Evolutionary conservation across 1,140 invertebrate species (phyloP), one percentile per base, ranked within the genome.

Genomic region (Trypoxylus dichotomus): DNA sequence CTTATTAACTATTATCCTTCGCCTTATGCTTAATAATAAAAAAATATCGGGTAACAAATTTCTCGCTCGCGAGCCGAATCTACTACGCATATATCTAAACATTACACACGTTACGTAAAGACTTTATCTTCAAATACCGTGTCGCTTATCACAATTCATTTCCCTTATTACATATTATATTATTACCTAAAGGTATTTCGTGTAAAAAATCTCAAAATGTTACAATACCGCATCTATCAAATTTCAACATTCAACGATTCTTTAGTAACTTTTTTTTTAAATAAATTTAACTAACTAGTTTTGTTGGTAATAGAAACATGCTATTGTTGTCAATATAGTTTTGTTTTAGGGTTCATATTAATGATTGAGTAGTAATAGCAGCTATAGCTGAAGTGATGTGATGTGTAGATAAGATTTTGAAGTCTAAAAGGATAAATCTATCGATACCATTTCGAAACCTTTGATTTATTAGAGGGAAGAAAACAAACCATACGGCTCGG

Each of bases 121-220:
- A 80, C 43, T 74, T 79, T 76, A 68, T 68, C 60, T 68, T 77
- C 76, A 78, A 81, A 81, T 83, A 83, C 79, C 80, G 77, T 78
- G 77, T 81, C 79, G 77, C 79, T 80, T 82, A 83, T 83, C 82
- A 83, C 82, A 83, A 76, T 79, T 83, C 80, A 74, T 77, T 78
- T 32, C 27, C 32, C 27, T 75, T 75, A 75, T 58, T 68, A 68
- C 72, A 37, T 77, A 29, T 76, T 58, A 58, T 60, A 58, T 47
- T 47, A 24, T 76, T 58, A 60, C 47, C 58, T 60, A 60, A 76
- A 25, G 37, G 11, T 68, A 63, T 68, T n/a, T 41, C 58, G 42
- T 42, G 32, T 60, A 60, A 37, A 42, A 68, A 76, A 76, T 37
- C 32, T 76, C 47, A 32, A 60, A 24, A 76, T 76, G 29, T 76